Evolutionary conservation across 2,888 invertebrate genomes (phyloP).

Genomic region (Ennomos erosarius): DNA sequence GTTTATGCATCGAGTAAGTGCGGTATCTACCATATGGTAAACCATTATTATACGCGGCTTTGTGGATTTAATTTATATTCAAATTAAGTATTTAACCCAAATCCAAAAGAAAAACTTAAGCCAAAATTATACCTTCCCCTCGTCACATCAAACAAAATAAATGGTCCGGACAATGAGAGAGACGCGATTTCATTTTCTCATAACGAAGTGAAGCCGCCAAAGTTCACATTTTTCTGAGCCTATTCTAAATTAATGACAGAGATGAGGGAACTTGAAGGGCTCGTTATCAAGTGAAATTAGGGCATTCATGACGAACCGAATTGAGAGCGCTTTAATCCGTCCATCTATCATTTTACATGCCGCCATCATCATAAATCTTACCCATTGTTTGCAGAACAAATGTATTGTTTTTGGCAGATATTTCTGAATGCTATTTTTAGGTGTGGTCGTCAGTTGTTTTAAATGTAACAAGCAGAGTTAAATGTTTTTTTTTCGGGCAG

Average conservation of each 20-base stretch:
- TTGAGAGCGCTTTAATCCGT: slow-evolving; percentile 34
- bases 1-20: no score
- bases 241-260: slow-evolving; percentile 24
- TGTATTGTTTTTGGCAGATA: slow-evolving; percentile 42
- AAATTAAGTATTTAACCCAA: no score
- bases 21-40: no score
- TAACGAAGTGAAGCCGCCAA: slow-evolving; percentile 21
- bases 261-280: slow-evolving; percentile 23
- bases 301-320: slow-evolving; percentile 17
- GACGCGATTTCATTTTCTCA: slow-evolving; percentile 11
- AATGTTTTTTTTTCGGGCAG: no score
- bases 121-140: background rate
- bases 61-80: no score
- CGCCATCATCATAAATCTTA: slow-evolving; percentile 51
- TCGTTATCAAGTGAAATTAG: slow-evolving; percentile 24
- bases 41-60: no score
- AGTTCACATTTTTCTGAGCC: slow-evolving; percentile 20
- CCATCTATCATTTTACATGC: slow-evolving; percentile 48
- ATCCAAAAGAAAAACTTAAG: background rate
- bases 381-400: slow-evolving; percentile 31
- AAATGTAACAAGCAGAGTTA: no score
- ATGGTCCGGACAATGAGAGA: slow-evolving; percentile 4
- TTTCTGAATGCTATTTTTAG: slow-evolving; percentile 7
- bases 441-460: no score
- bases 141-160: slow-evolving; percentile 25